Evolutionary conservation across 2,113 vertebrate genomes (phyloP).

Genomic region (Damaliscus lunatus): DNA sequence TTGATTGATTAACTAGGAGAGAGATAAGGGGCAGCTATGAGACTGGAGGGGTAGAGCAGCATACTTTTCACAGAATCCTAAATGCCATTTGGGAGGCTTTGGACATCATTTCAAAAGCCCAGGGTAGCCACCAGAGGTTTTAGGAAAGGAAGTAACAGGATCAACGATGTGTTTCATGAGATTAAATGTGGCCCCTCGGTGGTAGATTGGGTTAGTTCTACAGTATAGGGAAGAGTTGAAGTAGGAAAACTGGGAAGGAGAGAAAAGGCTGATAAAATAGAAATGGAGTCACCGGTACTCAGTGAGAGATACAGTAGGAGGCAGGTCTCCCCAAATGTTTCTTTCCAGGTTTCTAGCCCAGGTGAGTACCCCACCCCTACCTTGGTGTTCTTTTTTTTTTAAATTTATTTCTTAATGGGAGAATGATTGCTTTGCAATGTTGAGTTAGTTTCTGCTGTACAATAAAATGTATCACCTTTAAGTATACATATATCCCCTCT

Average conservation of each 20-base stretch:
- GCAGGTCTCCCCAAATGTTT: neutral
- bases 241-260: neutral
- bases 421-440: neutral
- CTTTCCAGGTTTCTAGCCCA: neutral
- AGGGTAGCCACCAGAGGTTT: neutral
- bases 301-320: neutral
- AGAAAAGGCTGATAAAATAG: neutral
- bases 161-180: neutral
- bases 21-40: neutral
- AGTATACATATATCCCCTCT: neutral
- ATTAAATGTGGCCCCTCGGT: neutral
- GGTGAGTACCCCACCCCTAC: neutral
- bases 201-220: neutral
- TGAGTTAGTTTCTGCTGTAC: neutral
- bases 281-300: neutral
- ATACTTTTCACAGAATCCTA: neutral
- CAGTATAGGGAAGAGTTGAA: neutral
- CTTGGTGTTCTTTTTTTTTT: neutral
- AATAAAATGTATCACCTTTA: neutral
- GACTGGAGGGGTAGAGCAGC: neutral
- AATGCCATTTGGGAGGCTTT: neutral
- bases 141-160: neutral
- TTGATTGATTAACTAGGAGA: neutral
- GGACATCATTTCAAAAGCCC: neutral
- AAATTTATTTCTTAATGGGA: neutral